Percentiles rank a stretch among this genome's conserved stretches.
Evolutionary conservation across 2,113 vertebrate genomes (phyloP).

Genomic region (Stercorarius parasiticus): DNA sequence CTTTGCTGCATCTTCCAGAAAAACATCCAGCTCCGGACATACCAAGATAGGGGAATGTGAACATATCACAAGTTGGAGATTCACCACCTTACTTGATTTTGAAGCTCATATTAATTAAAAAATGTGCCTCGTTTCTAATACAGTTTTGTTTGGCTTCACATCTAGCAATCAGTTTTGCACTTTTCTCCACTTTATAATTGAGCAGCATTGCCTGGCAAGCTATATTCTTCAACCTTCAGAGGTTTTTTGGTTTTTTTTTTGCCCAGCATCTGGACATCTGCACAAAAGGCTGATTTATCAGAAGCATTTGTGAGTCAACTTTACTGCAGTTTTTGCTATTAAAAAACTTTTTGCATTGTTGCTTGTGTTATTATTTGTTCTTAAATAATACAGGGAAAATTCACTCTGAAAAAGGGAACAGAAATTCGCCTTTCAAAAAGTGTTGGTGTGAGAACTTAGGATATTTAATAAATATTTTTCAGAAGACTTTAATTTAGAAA

Average conservation of each 20-base stretch:
- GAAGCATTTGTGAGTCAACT: neutral
- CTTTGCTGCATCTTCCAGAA: conserved; percentile 27
- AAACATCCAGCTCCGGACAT: neutral
- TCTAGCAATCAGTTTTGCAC: neutral
- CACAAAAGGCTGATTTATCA: neutral
- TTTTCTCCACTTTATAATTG: neutral
- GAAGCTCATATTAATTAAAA: neutral
- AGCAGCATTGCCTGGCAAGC: neutral
- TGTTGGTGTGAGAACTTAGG: neutral
- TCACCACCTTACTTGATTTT: neutral
- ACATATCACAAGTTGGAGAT: neutral
- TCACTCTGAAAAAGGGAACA: neutral
- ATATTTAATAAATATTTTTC: neutral
- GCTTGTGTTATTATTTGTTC: neutral
- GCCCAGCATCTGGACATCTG: neutral
- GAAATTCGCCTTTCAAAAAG: neutral
- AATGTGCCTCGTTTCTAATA: neutral
- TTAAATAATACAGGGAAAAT: neutral
- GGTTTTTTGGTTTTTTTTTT: neutral
- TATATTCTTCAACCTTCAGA: neutral
- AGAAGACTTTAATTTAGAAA: neutral
- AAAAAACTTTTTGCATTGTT: neutral
- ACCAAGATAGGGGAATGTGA: neutral
- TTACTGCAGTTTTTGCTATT: neutral
- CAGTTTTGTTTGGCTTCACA: neutral